Conservation (phyloP, 2,797 vertebrate genomes). For the Sphenodon punctatus region DNA sequence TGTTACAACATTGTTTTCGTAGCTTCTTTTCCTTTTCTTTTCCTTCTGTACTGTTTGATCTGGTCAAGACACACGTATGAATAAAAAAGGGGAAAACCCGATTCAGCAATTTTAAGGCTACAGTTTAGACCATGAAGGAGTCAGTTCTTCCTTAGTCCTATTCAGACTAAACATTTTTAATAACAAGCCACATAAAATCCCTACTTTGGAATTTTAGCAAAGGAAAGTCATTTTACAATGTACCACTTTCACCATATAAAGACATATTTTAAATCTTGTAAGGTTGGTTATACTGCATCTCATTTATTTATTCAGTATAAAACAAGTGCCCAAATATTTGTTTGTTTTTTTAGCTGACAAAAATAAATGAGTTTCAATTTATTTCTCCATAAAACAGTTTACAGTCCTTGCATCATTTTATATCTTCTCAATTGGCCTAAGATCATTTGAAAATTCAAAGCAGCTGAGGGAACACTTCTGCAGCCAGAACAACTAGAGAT, state of each 20-base stretch:
- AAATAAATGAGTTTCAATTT: constrained; percentile 53
- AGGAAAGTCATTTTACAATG: constrained; percentile 55
- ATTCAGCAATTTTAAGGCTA: constrained; percentile 34
- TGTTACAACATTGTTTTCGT: not conserved
- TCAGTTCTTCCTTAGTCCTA: constrained; percentile 54
- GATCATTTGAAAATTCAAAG: constrained; percentile 33
- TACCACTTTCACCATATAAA: constrained; percentile 66
- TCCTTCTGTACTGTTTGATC: not conserved
- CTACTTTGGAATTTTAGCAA: constrained; percentile 47
- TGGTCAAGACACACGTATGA: not conserved
- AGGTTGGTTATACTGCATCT: constrained; percentile 21
- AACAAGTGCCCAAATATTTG: constrained; percentile 41
- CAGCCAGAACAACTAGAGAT: constrained; percentile 24
- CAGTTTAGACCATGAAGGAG: constrained; percentile 27
- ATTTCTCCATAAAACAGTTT: constrained; percentile 51
- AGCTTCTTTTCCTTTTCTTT: not conserved
- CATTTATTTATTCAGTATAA: constrained; percentile 58
- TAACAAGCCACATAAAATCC: constrained; percentile 62
- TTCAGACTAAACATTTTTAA: constrained; percentile 66
- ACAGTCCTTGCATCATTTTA: constrained; percentile 60
- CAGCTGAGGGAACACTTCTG: constrained; percentile 16
- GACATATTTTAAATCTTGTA: constrained; percentile 50
- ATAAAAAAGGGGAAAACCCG: constrained; percentile 27
- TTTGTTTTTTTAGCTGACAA: constrained; percentile 47
- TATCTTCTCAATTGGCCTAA: constrained; percentile 44